Conservation (phyloP, 2,797 vertebrate genomes). For the Saxicola maurus region DNA sequence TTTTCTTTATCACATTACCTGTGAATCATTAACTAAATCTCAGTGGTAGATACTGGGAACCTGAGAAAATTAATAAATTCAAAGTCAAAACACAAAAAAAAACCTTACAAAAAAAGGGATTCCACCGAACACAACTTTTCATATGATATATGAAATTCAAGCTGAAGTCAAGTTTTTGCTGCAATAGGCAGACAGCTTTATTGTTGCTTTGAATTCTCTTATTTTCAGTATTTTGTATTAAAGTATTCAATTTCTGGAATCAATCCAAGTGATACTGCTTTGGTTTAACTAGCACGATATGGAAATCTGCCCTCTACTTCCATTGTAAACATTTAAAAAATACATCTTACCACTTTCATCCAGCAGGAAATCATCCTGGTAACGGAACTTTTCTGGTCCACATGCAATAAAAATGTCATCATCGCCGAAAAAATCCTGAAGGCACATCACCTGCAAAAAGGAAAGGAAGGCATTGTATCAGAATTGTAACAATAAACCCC, state of each 20-base stretch:
- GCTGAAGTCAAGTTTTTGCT: neutral
- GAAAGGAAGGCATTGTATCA: constrained; percentile 44
- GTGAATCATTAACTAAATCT: neutral
- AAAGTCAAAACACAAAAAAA: neutral
- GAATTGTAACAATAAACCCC: constrained; percentile 6
- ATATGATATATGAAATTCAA: neutral
- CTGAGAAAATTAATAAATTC: neutral
- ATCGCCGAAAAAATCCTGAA: constrained; percentile 97
- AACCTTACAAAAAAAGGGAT: neutral
- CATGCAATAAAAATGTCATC: constrained; percentile 99
- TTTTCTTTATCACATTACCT: neutral
- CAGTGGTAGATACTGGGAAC: neutral
- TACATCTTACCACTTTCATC: constrained; percentile 89
- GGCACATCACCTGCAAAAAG: constrained; percentile 85
- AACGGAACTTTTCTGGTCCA: constrained; percentile 98
- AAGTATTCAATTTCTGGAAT: constrained; percentile 48
- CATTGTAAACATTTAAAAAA: constrained; percentile 48
- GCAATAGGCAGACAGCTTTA: constrained; percentile 10
- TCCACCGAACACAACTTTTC: neutral
- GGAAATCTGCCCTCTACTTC: constrained; percentile 38
- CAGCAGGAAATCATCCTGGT: constrained; percentile 97
- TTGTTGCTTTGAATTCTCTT: neutral
- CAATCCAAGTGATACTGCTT: constrained; percentile 40
- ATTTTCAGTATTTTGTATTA: constrained; percentile 51
- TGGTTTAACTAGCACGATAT: constrained; percentile 21